These are phyloP conservation scores for Dreissena polymorpha DNA, from an alignment of 1,140 invertebrate genomes.

Conservation along the genomic window DNA sequence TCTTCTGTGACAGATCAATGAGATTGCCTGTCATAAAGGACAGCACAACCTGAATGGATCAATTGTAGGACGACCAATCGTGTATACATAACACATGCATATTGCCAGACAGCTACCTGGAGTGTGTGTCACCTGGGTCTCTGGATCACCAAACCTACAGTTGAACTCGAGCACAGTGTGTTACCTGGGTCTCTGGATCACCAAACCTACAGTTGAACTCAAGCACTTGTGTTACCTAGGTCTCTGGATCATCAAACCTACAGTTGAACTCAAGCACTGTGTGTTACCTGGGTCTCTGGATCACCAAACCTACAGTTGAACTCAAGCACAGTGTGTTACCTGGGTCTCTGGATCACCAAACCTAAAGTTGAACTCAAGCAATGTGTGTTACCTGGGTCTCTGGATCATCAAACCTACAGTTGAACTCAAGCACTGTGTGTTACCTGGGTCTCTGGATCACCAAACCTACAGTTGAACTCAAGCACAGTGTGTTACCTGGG, in stretches of 20 bases:
- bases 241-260: conserved; percentile 98
- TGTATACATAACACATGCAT: too few species aligned
- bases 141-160: conserved; percentile 98
- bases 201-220: conserved; percentile 99
- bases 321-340: conserved; percentile 88
- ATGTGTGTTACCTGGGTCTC: conserved; percentile 93
- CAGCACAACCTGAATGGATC: too few species aligned
- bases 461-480: conserved; percentile 98
- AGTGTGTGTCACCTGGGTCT: conserved; percentile 87
- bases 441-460: conserved; percentile 97
- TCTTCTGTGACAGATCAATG: too few species aligned
- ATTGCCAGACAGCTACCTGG: too few species aligned
- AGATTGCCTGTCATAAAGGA: too few species aligned
- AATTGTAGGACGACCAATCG: too few species aligned
- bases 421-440: conserved; percentile 94
- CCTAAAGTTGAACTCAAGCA: conserved; percentile 97
- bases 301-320: conserved; percentile 99
- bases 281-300: conserved; percentile 93
- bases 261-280: conserved; percentile 98
- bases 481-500: conserved; percentile 89
- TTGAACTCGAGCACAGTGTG: conserved; percentile 95
- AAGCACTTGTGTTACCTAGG: conserved; percentile 90
- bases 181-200: conserved; percentile 96
- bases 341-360: conserved; percentile 99
- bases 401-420: conserved; percentile 98